These are phyloP conservation scores for Erythrolamprus reginae DNA, from an alignment of 2,113 vertebrate genomes.

Conservation along the genomic window DNA sequence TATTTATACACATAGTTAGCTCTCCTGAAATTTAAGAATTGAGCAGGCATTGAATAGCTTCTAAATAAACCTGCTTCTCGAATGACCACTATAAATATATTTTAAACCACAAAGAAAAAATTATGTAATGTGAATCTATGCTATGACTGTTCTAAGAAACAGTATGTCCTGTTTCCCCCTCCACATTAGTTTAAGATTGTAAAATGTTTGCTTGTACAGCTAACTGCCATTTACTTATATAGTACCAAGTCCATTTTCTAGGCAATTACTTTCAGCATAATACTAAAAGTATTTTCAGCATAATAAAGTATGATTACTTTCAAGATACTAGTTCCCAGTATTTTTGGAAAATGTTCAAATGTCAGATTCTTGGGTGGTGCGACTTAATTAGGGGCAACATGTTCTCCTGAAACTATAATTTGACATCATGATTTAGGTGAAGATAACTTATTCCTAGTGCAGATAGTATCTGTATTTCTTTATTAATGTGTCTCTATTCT, in stretches of 20 bases:
- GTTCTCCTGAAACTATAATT: neutral
- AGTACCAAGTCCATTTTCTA: neutral
- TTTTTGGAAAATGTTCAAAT: constrained; percentile 4
- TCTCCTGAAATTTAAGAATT: neutral
- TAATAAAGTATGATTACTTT: constrained; percentile 18
- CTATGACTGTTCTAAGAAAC: neutral
- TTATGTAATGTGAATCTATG: neutral
- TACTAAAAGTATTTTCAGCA: too few relatives aligned
- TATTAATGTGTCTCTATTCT: constrained; percentile 9
- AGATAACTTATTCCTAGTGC: neutral
- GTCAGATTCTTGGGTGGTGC: constrained; percentile 4
- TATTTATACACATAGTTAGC: neutral
- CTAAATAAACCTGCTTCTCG: neutral
- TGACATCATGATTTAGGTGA: neutral
- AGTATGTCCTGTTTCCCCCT: neutral
- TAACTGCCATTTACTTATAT: neutral
- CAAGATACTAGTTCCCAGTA: neutral
- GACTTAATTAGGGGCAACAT: constrained; percentile 11
- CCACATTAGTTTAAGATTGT: neutral
- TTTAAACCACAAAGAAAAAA: neutral
- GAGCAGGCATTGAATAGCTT: neutral
- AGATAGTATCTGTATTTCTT: neutral
- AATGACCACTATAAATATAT: neutral
- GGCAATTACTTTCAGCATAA: constrained; percentile 13
- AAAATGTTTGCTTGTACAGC: neutral